These are phyloP conservation scores for Seriola rivoliana DNA, from an alignment of 2,113 vertebrate genomes.

Conservation along the genomic window DNA sequence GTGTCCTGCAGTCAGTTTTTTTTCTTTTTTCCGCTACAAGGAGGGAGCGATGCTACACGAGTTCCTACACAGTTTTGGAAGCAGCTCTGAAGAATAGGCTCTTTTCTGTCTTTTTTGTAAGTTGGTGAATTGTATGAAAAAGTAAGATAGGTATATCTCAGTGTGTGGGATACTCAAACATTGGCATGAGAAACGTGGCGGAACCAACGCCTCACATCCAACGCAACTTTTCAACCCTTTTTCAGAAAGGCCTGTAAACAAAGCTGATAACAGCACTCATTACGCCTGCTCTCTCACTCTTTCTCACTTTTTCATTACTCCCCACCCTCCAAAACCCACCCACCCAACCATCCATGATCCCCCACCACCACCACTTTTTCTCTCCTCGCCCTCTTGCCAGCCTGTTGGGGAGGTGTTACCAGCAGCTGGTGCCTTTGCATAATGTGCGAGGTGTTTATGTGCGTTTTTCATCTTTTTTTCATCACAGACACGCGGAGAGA, in stretches of 20 bases:
- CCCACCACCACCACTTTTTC: slow-evolving; percentile 39
- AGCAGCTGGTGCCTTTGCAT: slow-evolving; percentile 88
- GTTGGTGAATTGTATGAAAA: neutral
- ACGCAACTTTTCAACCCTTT: slow-evolving; percentile 41
- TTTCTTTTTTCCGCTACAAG: neutral
- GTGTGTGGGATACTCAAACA: neutral
- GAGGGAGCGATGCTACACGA: neutral
- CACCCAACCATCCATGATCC: slow-evolving; percentile 62
- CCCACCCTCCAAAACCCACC: slow-evolving; percentile 31
- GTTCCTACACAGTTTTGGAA: neutral
- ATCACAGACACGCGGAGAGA: neutral
- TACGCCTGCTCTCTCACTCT: slow-evolving; percentile 44
- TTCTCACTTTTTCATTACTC: slow-evolving; percentile 46
- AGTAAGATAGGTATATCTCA: neutral
- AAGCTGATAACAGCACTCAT: slow-evolving; percentile 60
- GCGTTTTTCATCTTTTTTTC: slow-evolving; percentile 58
- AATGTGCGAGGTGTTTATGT: slow-evolving; percentile 84
- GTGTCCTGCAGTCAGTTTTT: slow-evolving; percentile 24
- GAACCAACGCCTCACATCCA: slow-evolving; percentile 7
- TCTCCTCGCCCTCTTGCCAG: slow-evolving; percentile 77
- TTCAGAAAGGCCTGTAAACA: slow-evolving; percentile 48
- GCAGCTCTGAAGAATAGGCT: neutral
- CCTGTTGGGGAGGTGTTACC: slow-evolving; percentile 84
- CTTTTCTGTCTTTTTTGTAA: neutral
- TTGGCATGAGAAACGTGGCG: neutral